These are phyloP conservation scores for Notarius quadriscutis DNA, from an alignment of 2,113 vertebrate genomes.

Conservation along the genomic window DNA sequence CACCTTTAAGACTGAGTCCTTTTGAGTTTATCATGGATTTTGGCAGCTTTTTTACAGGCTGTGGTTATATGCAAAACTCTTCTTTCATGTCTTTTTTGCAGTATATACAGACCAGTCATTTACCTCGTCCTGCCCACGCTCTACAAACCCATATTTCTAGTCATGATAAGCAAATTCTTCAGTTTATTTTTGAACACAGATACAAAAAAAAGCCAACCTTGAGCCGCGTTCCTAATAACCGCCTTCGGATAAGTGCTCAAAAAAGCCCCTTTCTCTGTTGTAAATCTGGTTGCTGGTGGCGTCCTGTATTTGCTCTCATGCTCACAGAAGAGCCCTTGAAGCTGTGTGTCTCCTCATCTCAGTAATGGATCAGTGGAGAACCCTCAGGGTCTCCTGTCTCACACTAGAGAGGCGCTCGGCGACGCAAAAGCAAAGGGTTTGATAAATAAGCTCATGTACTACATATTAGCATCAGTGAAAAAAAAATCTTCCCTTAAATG, in stretches of 20 bases:
- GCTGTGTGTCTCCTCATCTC: slow-evolving; percentile 22
- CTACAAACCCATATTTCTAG: background rate
- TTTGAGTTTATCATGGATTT: background rate
- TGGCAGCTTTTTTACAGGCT: background rate
- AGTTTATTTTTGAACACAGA: background rate
- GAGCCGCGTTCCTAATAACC: background rate
- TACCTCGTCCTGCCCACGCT: background rate
- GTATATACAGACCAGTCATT: background rate
- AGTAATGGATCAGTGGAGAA: slow-evolving; percentile 13
- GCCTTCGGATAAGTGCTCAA: background rate
- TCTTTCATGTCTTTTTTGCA: background rate
- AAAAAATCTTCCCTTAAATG: background rate
- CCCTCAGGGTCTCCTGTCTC: slow-evolving; percentile 22
- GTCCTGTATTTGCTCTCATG: background rate
- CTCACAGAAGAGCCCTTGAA: slow-evolving; percentile 29
- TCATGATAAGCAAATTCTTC: background rate
- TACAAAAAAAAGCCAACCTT: background rate
- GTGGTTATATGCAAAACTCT: background rate
- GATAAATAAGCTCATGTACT: slow-evolving; percentile 10
- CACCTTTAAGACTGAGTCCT: background rate
- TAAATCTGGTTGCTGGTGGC: slow-evolving; percentile 3
- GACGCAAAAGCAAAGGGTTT: background rate
- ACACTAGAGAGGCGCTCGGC: background rate
- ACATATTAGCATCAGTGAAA: background rate
- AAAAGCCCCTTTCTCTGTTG: slow-evolving; percentile 11